These are phyloP conservation scores for Ligdia adustata DNA, from an alignment of 2,888 invertebrate species.

Conservation along the genomic window DNA sequence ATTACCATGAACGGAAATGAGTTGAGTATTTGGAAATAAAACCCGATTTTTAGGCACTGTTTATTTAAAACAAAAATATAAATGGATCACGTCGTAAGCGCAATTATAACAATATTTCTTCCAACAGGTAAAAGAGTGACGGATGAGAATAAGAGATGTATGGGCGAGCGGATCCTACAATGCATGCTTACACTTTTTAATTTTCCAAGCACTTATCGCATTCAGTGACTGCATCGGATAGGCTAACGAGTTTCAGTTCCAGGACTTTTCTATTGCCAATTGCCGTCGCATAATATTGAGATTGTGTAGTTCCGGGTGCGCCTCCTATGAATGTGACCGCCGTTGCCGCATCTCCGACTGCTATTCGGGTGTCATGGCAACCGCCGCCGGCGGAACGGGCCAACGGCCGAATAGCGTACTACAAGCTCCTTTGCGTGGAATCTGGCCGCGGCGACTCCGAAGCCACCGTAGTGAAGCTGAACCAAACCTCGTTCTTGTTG, in stretches of 20 bases:
- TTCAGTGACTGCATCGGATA: constrained; percentile 82
- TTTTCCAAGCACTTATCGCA: constrained; percentile 79
- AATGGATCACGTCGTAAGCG: constrained; percentile 52
- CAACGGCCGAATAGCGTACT: constrained; percentile 97
- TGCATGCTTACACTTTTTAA: constrained; percentile 66
- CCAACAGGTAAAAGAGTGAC: constrained; percentile 68
- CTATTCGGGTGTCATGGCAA: constrained; percentile 95
- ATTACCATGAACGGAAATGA: neutral
- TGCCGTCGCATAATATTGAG: constrained; percentile 56
- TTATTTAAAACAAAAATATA: neutral
- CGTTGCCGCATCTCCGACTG: constrained; percentile 93
- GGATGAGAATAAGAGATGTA: constrained; percentile 71
- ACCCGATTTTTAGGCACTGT: too few relatives aligned
- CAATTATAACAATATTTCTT: constrained; percentile 60
- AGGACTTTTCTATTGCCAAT: constrained; percentile 45
- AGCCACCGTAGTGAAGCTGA: constrained; percentile 91
- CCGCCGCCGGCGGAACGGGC: constrained; percentile 96
- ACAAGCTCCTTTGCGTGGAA: constrained; percentile 96
- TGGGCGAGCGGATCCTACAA: constrained; percentile 78
- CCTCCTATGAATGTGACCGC: constrained; percentile 97
- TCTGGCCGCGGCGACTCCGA: constrained; percentile 93
- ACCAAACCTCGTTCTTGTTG: constrained; percentile 91
- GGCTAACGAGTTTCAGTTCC: constrained; percentile 59
- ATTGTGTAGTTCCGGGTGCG: constrained; percentile 95
- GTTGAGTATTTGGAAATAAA: neutral